phyloP scores from a whole-genome alignment of 53 echinoderm and acorn worm species.

The Actinopyga echinites region DNA sequence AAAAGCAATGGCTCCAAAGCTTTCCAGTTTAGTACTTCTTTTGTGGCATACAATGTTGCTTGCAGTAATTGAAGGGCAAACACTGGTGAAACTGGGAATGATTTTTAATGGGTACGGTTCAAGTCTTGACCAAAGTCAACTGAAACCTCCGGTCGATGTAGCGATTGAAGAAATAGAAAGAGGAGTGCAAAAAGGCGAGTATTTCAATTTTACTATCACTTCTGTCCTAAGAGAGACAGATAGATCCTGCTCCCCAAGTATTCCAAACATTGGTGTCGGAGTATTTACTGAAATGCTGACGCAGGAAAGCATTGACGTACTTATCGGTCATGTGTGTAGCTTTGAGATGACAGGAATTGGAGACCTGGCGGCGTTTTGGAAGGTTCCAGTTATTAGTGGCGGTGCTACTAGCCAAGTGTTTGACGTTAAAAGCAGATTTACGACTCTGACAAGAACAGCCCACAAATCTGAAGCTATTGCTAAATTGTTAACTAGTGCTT shows the following conservation, averaged over 20 bases:
- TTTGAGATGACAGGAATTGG: conserved; percentile 41
- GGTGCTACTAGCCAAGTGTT: conserved; percentile 41
- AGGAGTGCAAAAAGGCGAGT: conserved; percentile 39
- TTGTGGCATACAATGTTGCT: too few relatives aligned
- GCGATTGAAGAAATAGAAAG: conserved; percentile 48
- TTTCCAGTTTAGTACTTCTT: too few relatives aligned
- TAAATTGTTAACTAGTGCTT: conserved; percentile 38
- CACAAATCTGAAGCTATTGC: conserved; percentile 41
- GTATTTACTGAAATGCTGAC: not conserved
- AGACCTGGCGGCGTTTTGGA: conserved; percentile 59
- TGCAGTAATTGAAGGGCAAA: too few relatives aligned
- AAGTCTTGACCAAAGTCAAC: conserved; percentile 16
- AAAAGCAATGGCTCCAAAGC: too few relatives aligned
- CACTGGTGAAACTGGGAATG: not conserved
- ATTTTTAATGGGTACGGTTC: conserved; percentile 22
- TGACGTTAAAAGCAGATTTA: conserved; percentile 46
- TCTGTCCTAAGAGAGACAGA: not conserved
- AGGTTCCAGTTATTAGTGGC: conserved; percentile 59
- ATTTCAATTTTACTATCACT: conserved; percentile 47
- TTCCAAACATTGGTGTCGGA: conserved; percentile 40
- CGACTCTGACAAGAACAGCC: conserved; percentile 58
- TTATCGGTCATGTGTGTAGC: conserved; percentile 64
- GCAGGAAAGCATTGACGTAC: not conserved
- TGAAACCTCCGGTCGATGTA: conserved; percentile 63
- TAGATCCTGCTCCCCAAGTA: conserved; percentile 41